These are phyloP conservation scores for Ormia ochracea DNA, from an alignment of 2,888 invertebrate genomes.

Conservation along the genomic window DNA sequence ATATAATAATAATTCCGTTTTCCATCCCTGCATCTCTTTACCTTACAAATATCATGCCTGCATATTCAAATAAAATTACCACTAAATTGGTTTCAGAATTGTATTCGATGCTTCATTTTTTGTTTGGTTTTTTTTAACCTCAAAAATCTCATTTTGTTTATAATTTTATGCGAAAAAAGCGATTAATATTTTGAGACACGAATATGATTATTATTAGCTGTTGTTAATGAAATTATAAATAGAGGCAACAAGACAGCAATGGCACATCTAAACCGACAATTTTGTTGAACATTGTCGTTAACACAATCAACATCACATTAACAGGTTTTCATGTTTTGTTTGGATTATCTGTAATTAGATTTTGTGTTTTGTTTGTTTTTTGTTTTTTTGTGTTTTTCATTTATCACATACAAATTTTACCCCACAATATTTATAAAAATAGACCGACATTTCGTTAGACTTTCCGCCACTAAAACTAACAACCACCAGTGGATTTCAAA, in stretches of 20 bases:
- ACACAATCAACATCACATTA: conserved; percentile 42
- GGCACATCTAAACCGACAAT: not conserved
- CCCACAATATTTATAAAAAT: conserved; percentile 2
- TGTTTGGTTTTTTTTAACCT: too few relatives aligned
- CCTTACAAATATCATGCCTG: too few relatives aligned
- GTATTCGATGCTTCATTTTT: too few relatives aligned
- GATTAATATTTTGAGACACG: not conserved
- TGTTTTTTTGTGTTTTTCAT: too few relatives aligned
- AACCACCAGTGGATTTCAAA: conserved; percentile 10
- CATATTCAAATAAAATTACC: too few relatives aligned
- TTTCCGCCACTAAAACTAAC: not conserved
- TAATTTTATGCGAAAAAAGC: not conserved
- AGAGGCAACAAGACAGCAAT: not conserved
- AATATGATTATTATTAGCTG: conserved; percentile 8
- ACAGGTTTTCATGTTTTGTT: conserved; percentile 1
- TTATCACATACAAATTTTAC: not conserved
- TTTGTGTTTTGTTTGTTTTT: too few relatives aligned
- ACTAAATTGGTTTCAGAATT: too few relatives aligned
- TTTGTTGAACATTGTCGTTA: conserved; percentile 8
- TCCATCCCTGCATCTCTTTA: too few relatives aligned
- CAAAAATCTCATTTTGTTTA: too few relatives aligned
- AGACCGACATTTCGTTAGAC: not conserved
- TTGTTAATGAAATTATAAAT: conserved; percentile 8
- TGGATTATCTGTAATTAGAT: not conserved
- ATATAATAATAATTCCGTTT: too few relatives aligned